These are phyloP conservation scores for Aleiodes alternator DNA, from an alignment of 2,888 invertebrate species.

Conservation along the genomic window DNA sequence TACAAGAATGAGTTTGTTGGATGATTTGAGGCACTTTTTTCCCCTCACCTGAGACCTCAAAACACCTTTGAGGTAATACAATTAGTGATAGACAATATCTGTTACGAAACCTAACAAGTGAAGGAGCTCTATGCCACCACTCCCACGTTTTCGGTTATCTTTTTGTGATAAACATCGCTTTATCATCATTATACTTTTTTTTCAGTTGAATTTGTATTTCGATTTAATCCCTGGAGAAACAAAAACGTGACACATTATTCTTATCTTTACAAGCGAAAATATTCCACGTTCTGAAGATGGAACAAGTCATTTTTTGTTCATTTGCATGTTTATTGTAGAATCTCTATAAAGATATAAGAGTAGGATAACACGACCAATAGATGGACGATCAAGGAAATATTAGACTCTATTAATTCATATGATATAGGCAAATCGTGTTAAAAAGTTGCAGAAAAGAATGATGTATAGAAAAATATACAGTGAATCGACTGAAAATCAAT, in stretches of 20 bases:
- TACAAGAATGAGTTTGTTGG: neutral
- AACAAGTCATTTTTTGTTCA: neutral
- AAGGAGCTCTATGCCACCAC: neutral
- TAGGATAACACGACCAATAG: no score
- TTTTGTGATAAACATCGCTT: slow-evolving; percentile 2
- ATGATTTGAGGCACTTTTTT: slow-evolving; percentile 1
- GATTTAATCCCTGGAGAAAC: neutral
- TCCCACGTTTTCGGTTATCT: neutral
- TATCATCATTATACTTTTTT: neutral
- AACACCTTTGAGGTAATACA: slow-evolving; percentile 3
- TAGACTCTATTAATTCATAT: no score
- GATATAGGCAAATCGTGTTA: no score
- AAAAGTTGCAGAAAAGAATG: no score
- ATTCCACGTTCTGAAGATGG: neutral
- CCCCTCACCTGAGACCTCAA: slow-evolving; percentile 16
- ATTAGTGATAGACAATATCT: slow-evolving; percentile 20
- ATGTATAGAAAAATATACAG: no score
- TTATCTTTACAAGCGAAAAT: slow-evolving; percentile 23
- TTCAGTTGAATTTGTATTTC: neutral
- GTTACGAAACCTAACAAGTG: slow-evolving; percentile 10
- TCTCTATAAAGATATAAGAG: no score
- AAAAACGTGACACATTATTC: slow-evolving; percentile 16
- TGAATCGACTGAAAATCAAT: no score
- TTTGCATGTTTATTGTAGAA: no score
- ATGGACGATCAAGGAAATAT: no score